A percentile compares a stretch with the other conserved stretches of the same genome.
phyloP scores from a whole-genome alignment of 1,140 invertebrate genomes.

The Zaprionus kolodkinae region DNA sequence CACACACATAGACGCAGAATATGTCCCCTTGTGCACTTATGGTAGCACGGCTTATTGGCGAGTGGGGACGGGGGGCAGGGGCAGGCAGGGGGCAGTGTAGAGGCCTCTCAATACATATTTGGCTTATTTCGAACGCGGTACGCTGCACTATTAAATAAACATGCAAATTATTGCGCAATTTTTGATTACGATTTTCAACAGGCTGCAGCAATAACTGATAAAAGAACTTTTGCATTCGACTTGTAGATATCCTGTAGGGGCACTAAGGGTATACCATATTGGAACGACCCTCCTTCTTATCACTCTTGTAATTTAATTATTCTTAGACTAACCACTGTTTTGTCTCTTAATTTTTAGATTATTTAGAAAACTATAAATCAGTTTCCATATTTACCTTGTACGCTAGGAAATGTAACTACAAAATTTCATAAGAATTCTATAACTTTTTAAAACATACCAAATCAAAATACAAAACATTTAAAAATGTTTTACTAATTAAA shows the following conservation, averaged over 20 bases:
- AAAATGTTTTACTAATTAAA: too few relatives aligned
- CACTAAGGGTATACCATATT: not conserved
- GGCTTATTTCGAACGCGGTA: slow-evolving; percentile 32
- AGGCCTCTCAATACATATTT: slow-evolving; percentile 4
- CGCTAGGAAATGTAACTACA: too few relatives aligned
- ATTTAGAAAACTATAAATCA: too few relatives aligned
- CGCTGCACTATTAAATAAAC: slow-evolving; percentile 75
- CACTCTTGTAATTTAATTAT: not conserved
- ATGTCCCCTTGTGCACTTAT: slow-evolving; percentile 51
- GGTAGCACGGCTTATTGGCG: slow-evolving; percentile 30
- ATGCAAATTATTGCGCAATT: slow-evolving; percentile 83
- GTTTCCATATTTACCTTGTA: too few relatives aligned
- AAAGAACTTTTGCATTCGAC: not conserved
- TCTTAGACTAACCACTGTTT: too few relatives aligned
- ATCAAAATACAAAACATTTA: too few relatives aligned
- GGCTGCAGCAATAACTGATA: slow-evolving; percentile 18
- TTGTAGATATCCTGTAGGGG: not conserved
- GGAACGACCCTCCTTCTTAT: too few relatives aligned
- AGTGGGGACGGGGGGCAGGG: not conserved
- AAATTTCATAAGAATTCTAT: too few relatives aligned
- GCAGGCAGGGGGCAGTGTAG: not conserved
- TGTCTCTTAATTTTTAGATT: too few relatives aligned
- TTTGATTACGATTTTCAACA: slow-evolving; percentile 79
- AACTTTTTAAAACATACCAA: too few relatives aligned
- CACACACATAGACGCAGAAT: slow-evolving; percentile 20